Percentiles rank a stretch among this genome's conserved stretches.
These are phyloP conservation scores for Ormyrus labotus DNA, from an alignment of 2,888 invertebrate genomes.

Conservation along the genomic window DNA sequence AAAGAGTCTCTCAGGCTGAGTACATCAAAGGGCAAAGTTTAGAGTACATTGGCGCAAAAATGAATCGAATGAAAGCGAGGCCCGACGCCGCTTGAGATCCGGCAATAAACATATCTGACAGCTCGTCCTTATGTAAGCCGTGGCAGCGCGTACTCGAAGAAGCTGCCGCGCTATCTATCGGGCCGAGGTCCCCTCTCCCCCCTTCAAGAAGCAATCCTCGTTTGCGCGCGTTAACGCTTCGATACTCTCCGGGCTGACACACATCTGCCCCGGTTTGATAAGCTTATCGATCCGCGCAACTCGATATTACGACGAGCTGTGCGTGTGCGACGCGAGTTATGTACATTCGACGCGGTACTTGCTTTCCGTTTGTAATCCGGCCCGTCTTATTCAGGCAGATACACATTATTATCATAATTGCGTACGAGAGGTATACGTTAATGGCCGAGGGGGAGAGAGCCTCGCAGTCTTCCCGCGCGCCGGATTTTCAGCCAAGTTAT, in stretches of 20 bases:
- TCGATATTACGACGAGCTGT: slow-evolving; percentile 30
- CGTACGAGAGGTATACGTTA: neutral
- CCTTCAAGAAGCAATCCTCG: neutral
- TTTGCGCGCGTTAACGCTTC: slow-evolving; percentile 1
- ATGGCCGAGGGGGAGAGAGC: neutral
- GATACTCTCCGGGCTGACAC: slow-evolving; percentile 21
- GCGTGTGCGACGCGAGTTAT: neutral
- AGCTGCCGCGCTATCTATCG: neutral
- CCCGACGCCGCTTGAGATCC: too few relatives aligned
- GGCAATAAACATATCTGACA: neutral
- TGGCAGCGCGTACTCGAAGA: slow-evolving; percentile 4
- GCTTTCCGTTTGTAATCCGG: neutral
- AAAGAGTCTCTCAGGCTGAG: neutral
- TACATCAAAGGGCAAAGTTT: too few relatives aligned
- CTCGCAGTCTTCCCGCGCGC: neutral
- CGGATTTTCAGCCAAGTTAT: slow-evolving; percentile 3
- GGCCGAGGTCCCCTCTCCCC: too few relatives aligned
- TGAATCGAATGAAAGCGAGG: too few relatives aligned
- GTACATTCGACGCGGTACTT: neutral
- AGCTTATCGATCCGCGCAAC: slow-evolving; percentile 53
- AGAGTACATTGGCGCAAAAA: too few relatives aligned
- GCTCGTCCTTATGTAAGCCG: neutral
- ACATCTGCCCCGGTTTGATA: slow-evolving; percentile 46
- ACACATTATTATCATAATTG: slow-evolving; percentile 37
- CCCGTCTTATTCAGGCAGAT: neutral